These are phyloP conservation scores for Scaptodrosophila lebanonensis DNA, from an alignment of 1,140 invertebrate genomes.

Conservation along the genomic window DNA sequence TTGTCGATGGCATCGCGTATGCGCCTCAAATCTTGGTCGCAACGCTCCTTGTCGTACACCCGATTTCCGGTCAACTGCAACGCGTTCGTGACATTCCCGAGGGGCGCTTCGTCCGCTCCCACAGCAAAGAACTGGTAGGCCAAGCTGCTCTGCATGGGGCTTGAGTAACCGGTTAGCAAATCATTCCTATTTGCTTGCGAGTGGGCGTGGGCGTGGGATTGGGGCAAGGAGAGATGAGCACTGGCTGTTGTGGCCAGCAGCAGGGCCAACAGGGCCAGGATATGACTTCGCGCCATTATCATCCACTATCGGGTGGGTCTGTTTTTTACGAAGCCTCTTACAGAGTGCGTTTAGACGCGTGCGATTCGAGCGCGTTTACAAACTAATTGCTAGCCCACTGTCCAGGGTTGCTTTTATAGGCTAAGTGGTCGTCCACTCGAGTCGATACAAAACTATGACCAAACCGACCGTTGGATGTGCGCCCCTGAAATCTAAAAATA, in stretches of 20 bases:
- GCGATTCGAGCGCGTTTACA: slow-evolving; percentile 10
- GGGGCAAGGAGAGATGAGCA: slow-evolving; percentile 6
- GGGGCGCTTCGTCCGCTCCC: slow-evolving; percentile 3
- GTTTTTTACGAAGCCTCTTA: background rate
- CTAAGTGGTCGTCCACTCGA: slow-evolving; percentile 36
- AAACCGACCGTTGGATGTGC: slow-evolving; percentile 32
- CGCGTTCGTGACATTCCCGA: background rate
- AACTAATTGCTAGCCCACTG: slow-evolving; percentile 37
- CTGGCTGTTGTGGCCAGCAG: background rate
- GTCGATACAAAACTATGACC: slow-evolving; percentile 29
- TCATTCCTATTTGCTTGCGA: background rate
- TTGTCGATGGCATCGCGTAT: slow-evolving; percentile 48
- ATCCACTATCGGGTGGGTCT: background rate
- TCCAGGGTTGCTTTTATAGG: slow-evolving; percentile 50
- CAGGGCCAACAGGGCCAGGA: slow-evolving; percentile 11
- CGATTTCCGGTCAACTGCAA: background rate
- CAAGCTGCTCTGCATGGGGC: slow-evolving; percentile 33
- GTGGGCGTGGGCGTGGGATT: too few relatives aligned
- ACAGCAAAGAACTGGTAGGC: slow-evolving; percentile 50
- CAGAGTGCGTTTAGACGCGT: slow-evolving; percentile 2
- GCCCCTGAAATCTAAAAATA: slow-evolving; percentile 59
- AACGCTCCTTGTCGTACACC: slow-evolving; percentile 20
- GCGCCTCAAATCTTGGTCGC: slow-evolving; percentile 35
- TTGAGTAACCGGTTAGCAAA: slow-evolving; percentile 41
- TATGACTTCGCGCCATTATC: slow-evolving; percentile 35